Percentiles rank a stretch among this genome's conserved stretches.
Evolutionary conservation across 2,113 vertebrate species (phyloP).

Genomic region (Burhinus oedicnemus): DNA sequence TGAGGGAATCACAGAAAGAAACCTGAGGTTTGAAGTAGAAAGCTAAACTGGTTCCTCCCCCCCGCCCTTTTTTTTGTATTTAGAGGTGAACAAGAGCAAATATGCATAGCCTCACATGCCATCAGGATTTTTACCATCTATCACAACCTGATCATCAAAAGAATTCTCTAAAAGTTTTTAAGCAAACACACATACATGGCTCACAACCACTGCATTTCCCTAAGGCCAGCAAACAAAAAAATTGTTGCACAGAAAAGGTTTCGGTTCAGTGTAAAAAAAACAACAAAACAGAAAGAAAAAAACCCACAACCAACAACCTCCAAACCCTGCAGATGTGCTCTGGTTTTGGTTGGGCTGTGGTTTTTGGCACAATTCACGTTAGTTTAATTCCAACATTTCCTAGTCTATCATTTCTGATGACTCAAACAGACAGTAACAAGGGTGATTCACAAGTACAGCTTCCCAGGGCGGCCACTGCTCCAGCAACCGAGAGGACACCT

Average conservation of each 20-base stretch:
- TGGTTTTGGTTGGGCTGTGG: neutral
- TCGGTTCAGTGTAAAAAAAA: neutral
- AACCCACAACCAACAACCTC: neutral
- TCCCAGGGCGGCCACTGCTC: neutral
- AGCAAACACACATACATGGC: neutral
- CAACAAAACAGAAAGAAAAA: neutral
- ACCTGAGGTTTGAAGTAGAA: neutral
- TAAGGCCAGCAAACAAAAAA: neutral
- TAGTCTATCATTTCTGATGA: constrained; percentile 34
- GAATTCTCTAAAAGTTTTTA: neutral
- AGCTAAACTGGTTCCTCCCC: neutral
- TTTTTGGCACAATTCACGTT: neutral
- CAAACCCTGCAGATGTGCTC: neutral
- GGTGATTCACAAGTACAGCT: neutral
- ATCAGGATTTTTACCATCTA: neutral
- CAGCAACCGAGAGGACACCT: neutral
- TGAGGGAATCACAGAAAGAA: neutral
- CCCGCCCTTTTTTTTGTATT: neutral
- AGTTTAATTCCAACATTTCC: constrained; percentile 27
- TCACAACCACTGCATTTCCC: neutral
- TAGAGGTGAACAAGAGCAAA: neutral
- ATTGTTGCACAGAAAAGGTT: neutral
- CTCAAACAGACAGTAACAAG: neutral
- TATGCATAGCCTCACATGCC: neutral
- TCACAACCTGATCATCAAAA: neutral